Evolutionary conservation across 2,113 vertebrate species (phyloP).

Genomic region (Oncorhynchus kisutch): DNA sequence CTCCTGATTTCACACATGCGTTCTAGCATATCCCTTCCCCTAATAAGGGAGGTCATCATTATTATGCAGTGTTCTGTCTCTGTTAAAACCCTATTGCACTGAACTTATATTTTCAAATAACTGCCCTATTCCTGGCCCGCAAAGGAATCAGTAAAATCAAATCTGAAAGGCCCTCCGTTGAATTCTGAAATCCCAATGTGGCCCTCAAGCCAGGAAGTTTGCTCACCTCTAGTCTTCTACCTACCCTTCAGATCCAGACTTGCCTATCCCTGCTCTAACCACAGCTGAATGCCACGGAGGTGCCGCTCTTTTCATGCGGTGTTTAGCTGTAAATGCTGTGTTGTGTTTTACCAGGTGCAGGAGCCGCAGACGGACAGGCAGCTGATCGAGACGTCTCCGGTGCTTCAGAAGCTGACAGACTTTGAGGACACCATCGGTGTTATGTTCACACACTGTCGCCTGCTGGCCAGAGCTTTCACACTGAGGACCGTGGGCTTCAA

Average conservation of each 20-base stretch:
- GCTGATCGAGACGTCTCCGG: slow-evolving; percentile 94
- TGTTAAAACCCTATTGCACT: not conserved
- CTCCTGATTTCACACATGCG: not conserved
- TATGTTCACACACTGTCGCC: slow-evolving; percentile 91
- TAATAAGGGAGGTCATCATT: slow-evolving; percentile 34
- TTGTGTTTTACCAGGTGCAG: slow-evolving; percentile 79
- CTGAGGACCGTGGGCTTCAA: slow-evolving; percentile 98
- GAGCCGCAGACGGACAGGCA: slow-evolving; percentile 93
- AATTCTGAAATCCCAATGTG: too few species aligned
- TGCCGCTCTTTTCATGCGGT: not conserved
- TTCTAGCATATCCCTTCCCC: slow-evolving; percentile 13
- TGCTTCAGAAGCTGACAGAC: slow-evolving; percentile 93
- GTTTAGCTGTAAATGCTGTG: too few species aligned
- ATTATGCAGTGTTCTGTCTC: not conserved
- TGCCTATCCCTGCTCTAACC: too few species aligned
- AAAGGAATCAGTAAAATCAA: too few species aligned
- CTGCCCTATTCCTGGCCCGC: not conserved
- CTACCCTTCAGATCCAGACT: too few species aligned
- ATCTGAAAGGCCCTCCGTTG: too few species aligned
- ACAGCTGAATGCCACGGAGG: too few species aligned
- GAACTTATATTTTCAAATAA: not conserved
- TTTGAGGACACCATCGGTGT: slow-evolving; percentile 95
- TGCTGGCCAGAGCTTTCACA: slow-evolving; percentile 93
- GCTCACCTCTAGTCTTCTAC: too few species aligned
- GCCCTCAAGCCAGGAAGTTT: too few species aligned